Evolutionary conservation across 2,797 vertebrate genomes (phyloP).

Genomic region (Vespertilio murinus): DNA sequence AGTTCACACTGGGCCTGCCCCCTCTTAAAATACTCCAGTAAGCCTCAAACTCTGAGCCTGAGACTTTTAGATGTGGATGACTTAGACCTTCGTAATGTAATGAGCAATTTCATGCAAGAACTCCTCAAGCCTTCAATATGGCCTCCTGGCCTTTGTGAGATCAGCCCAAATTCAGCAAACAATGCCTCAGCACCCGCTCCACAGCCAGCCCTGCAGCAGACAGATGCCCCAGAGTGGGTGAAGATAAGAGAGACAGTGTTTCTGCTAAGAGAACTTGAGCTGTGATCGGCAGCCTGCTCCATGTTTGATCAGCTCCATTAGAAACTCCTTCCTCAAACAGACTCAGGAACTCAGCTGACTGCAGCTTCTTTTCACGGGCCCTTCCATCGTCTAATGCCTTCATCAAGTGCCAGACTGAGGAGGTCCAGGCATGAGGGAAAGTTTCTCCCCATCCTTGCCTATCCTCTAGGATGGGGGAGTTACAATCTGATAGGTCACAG

Average conservation of each 20-base stretch:
- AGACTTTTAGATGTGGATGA: neutral
- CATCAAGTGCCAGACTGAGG: neutral
- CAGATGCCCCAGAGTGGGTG: neutral
- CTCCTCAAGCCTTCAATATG: neutral
- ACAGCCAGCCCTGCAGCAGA: neutral
- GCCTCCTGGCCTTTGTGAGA: neutral
- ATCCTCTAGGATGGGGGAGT: neutral
- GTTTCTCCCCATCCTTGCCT: neutral
- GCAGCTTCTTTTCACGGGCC: neutral
- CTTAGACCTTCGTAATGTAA: neutral
- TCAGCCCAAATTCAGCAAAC: neutral
- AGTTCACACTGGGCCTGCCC: neutral
- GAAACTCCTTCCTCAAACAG: neutral
- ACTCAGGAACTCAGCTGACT: neutral
- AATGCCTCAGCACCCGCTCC: neutral
- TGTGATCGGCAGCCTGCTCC: neutral
- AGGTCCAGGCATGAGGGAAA: neutral
- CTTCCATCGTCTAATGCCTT: neutral
- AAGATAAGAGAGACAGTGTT: neutral
- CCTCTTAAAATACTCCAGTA: neutral
- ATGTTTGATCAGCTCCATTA: neutral
- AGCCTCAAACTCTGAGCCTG: neutral
- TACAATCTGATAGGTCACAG: neutral
- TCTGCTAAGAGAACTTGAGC: neutral
- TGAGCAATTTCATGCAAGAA: neutral